Conservation (phyloP, 2,797 vertebrate genomes). For the Odontamblyopus rebecca region DNA sequence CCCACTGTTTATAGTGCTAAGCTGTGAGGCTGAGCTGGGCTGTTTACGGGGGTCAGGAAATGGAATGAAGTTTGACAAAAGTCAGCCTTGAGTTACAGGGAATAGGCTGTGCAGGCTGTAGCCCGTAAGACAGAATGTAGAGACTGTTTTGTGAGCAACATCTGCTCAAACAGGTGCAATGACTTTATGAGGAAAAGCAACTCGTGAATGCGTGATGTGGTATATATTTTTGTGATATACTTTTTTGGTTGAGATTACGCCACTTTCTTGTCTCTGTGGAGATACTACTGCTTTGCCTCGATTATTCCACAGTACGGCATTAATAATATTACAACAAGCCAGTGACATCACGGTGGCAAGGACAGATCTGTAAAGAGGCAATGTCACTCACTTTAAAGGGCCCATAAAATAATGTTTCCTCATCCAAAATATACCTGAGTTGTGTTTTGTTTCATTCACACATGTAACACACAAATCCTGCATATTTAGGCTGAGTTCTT, state of each 20-base stretch:
- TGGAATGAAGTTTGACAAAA: neutral
- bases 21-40: constrained; percentile 25
- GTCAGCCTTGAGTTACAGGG: neutral
- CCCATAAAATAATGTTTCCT: too few relatives aligned
- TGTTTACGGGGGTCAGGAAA: too few relatives aligned
- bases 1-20: constrained; percentile 62
- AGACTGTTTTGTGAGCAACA: neutral
- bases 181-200: neutral
- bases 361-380: too few relatives aligned
- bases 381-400: too few relatives aligned
- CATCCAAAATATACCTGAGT: too few relatives aligned
- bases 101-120: neutral
- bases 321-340: too few relatives aligned
- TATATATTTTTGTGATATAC: too few relatives aligned
- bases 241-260: too few relatives aligned
- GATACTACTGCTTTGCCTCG: neutral
- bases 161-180: neutral
- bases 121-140: neutral
- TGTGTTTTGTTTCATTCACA: too few relatives aligned
- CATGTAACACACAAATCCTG: too few relatives aligned
- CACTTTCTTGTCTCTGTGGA: neutral
- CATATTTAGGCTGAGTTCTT: too few relatives aligned
- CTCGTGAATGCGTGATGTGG: neutral
- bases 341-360: too few relatives aligned
- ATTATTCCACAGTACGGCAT: neutral